Conservation (phyloP, 2,113 vertebrate genomes). For the Triplophysa dalaica region DNA sequence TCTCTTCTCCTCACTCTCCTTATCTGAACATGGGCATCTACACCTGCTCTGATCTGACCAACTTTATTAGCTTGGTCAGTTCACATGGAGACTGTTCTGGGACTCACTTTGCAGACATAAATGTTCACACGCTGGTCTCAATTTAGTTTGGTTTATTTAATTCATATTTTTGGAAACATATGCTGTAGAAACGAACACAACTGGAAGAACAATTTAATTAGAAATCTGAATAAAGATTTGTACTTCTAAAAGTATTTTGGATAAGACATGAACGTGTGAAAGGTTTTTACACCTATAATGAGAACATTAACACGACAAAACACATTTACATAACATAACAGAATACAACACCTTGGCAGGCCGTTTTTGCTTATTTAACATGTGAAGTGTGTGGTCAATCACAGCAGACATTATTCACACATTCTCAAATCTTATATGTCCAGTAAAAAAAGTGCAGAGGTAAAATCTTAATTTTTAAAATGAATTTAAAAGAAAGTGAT, state of each 20-base stretch:
- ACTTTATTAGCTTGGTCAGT: constrained; percentile 4
- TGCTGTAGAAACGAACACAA: too few species aligned
- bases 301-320: neutral
- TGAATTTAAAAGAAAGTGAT: too few species aligned
- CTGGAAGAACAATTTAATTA: too few species aligned
- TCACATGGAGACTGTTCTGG: neutral
- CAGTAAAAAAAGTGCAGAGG: neutral
- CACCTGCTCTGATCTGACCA: constrained; percentile 31
- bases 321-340: neutral
- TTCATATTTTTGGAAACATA: too few species aligned
- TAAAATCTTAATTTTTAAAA: too few species aligned
- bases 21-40: neutral
- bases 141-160: too few species aligned
- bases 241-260: neutral
- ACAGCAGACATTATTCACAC: neutral
- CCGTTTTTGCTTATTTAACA: neutral
- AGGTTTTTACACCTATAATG: neutral
- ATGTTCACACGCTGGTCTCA: too few species aligned
- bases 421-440: neutral
- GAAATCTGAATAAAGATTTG: neutral
- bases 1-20: neutral
- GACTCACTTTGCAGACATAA: neutral
- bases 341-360: neutral
- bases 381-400: neutral
- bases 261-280: neutral